phyloP scores from a whole-genome alignment of 2,888 invertebrate genomes.

The Ophioninae sp. region DNA sequence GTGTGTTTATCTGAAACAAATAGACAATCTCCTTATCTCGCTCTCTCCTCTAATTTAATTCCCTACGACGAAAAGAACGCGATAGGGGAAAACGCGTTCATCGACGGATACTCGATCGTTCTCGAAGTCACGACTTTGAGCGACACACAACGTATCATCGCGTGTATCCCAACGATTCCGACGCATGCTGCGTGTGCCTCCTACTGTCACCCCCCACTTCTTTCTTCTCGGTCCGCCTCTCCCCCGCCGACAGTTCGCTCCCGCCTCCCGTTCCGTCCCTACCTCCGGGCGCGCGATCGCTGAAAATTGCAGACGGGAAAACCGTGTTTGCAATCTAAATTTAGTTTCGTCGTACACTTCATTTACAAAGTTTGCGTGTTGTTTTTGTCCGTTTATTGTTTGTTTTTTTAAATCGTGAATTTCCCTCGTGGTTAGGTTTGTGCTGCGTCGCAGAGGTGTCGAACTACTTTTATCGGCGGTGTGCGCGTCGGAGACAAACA shows the following conservation, averaged over 20 bases:
- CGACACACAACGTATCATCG: neutral
- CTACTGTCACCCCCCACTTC: neutral
- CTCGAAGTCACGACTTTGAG: neutral
- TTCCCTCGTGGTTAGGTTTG: slow-evolving; percentile 1
- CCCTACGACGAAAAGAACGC: neutral
- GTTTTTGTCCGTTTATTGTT: neutral
- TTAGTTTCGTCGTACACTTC: slow-evolving; percentile 43
- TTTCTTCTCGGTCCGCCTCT: neutral
- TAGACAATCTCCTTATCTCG: neutral
- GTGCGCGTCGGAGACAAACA: slow-evolving; percentile 1
- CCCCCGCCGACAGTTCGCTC: neutral
- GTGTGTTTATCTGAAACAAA: neutral
- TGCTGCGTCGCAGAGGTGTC: neutral
- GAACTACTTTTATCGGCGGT: neutral
- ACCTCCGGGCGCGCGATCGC: slow-evolving; percentile 10
- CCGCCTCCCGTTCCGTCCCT: neutral
- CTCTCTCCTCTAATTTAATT: neutral
- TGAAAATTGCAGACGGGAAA: slow-evolving; percentile 55
- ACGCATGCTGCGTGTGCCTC: slow-evolving; percentile 29
- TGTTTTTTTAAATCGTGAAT: slow-evolving; percentile 13
- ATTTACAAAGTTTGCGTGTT: slow-evolving; percentile 36
- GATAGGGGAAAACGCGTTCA: neutral
- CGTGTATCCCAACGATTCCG: neutral
- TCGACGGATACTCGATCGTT: neutral
- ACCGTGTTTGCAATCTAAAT: slow-evolving; percentile 58